Evolutionary conservation across 2,797 vertebrate species (phyloP).

Genomic region (Phrynocephalus forsythii): DNA sequence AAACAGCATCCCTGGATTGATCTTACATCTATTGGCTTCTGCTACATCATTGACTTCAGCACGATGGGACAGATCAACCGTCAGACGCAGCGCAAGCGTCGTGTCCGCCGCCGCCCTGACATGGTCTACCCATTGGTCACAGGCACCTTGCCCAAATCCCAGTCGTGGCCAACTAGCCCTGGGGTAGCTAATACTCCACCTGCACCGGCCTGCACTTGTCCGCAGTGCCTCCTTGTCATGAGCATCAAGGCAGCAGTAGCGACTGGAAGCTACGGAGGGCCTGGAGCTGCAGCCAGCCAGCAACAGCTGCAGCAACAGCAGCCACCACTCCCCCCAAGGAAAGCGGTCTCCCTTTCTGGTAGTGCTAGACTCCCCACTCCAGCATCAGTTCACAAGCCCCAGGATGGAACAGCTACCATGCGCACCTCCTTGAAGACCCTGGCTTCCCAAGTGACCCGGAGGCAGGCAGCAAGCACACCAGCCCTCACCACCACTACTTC

Average conservation of each 20-base stretch:
- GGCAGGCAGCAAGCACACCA: conserved; percentile 55
- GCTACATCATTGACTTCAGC: conserved; percentile 91
- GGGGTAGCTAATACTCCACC: conserved; percentile 42
- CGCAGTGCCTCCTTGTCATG: conserved; percentile 92
- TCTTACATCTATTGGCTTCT: conserved; percentile 91
- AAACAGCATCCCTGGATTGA: conserved; percentile 91
- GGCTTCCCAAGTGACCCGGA: conserved; percentile 74
- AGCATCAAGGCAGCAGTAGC: conserved; percentile 84
- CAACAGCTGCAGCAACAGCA: conserved; percentile 67
- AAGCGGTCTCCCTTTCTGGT: conserved; percentile 51
- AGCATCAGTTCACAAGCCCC: conserved; percentile 62
- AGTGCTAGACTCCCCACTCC: conserved; percentile 64
- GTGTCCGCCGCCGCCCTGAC: conserved; percentile 90
- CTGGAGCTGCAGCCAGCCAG: conserved; percentile 43
- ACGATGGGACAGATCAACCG: conserved; percentile 96
- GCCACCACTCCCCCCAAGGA: conserved; percentile 52
- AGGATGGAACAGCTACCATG: not conserved
- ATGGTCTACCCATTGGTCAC: conserved; percentile 89
- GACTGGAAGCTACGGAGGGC: conserved; percentile 19
- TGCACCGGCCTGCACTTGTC: conserved; percentile 84
- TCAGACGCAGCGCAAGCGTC: conserved; percentile 90
- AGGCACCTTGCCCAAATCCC: conserved; percentile 81
- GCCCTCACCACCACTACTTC: conserved; percentile 66
- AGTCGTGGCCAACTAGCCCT: conserved; percentile 82
- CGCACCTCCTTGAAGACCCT: conserved; percentile 73